Base-by-base conservation (phyloP, 2,888 invertebrate species). In the Xestia sexstrigata region DNA sequence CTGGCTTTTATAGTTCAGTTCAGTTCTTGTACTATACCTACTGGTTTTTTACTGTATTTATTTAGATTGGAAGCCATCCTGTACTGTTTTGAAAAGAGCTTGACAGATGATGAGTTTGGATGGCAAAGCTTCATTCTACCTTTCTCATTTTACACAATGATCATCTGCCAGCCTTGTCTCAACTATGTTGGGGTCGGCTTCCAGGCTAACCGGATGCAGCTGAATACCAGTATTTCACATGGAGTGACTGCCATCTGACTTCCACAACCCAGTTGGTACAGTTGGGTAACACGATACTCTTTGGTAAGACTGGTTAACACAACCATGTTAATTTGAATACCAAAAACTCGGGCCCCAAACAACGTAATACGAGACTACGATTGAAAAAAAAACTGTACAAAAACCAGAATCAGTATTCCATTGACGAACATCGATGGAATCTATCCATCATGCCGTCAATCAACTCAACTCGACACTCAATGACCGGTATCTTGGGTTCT, bases 401-500 rank as follows among this genome's bases (percentile, higher is more conserved):
- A 78, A 55, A 67, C 42, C 20, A 35, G 15, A 35, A 63, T 84
- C 45, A 20, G 70, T 79, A 68, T 82, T 70, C 80, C n/a, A 55
- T 69, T 71, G 81, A 69, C 70, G 58, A 70, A 47, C 63, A 15
- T 63, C 35, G 58, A 45, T 17, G n/a, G 26, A n/a, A 70, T 23
- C 63, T 35, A 79, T 82, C 63, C 4, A 71, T 74, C 74, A 62
- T 30, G n/a, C 45, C 75, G 68, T 60, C 72, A 49, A 69, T 69
- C 39, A 42, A 42, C 5, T 68, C 49, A 66, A 26, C 23, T 39
- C 39, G 65, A 67, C 20, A 49, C 45, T 67, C 76, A 76, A 81
- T 68, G 62, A 17, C 60, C 8, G 62, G 30, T 81, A 74, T 79
- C 78, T 49, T 15, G 20, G n/a, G 23, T 81, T 81, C 78, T 81